Evolutionary conservation across 2,797 vertebrate species (phyloP), one percentile per base, ranked within the genome.

Genomic region (Hydrophis major): DNA sequence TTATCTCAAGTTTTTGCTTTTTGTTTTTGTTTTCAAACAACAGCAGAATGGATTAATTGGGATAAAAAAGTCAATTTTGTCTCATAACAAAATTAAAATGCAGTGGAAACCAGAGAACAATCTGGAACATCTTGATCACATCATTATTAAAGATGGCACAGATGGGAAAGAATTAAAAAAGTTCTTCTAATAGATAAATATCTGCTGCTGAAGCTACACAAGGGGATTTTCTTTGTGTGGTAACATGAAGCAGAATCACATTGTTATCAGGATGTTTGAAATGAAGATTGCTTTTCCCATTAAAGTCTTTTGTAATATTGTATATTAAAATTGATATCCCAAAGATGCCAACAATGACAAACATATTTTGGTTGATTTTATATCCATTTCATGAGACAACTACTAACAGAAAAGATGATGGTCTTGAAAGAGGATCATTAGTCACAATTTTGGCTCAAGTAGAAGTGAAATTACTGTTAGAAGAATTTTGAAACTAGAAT

Each of bases 121-220:
- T 92, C 6, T 89, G 87, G 27, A 93, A 56, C 61, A 86, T 63
- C 74, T 90, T 93, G 89, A 90, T 86, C 89, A 66, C 53, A 89
- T 60, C 20, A 89, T 22, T 57, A 63, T 91, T 50, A 83, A 42
- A 63, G 32, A 59, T 42, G 14, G 4, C 25, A 86, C 16, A 63
- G 78, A 93, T 14, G 53, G 16, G 13, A 63, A 63, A 22, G 6
- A 14, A 69, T 57, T 63, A n/a, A 57, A 1, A 37, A 0, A 32
- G 32, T 42, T 86, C 0, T 91, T 50, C 4, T 94, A 94, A 60
- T 89, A 90, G 4, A 18, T 63, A 90, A 89, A 2, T 90, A 94
- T 27, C 86, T 53, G 28, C 83, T 86, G 83, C 60, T 87, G 91
- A 69, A 93, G 63, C 20, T 56, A 12, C 18, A 25, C 57, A 94